Conservation (phyloP, 1,140 invertebrate genomes). For the Caligus rogercresseyi region DNA sequence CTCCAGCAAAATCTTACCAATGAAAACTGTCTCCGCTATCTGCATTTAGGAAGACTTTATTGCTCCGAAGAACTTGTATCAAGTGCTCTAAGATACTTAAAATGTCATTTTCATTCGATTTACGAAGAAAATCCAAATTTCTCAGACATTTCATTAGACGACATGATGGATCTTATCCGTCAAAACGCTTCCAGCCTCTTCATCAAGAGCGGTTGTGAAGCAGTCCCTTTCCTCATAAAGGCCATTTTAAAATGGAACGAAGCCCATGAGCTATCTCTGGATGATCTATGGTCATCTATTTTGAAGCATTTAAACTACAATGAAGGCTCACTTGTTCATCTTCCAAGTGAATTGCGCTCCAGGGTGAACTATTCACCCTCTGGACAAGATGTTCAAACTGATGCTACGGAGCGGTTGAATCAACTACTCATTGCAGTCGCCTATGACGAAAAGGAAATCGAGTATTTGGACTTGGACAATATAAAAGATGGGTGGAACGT, state of each 20-base stretch:
- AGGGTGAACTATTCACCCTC: background rate
- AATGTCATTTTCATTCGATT: background rate
- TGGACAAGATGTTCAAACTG: too few relatives aligned
- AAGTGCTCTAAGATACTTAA: background rate
- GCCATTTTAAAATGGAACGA: conserved; percentile 3
- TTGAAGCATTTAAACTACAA: background rate
- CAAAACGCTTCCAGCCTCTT: background rate
- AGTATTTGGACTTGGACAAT: conserved; percentile 8
- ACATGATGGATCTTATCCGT: background rate
- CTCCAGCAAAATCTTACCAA: conserved; percentile 1
- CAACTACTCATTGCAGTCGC: conserved; percentile 2
- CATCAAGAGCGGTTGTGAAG: background rate
- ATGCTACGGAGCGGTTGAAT: background rate
- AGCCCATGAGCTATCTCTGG: background rate
- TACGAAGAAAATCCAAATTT: background rate
- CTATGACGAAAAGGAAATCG: background rate
- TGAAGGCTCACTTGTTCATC: background rate
- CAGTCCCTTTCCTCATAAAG: background rate
- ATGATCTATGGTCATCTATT: background rate
- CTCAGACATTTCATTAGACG: background rate
- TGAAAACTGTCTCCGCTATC: background rate
- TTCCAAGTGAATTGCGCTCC: background rate
- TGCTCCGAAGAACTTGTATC: background rate
- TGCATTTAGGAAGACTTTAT: conserved; percentile 3
- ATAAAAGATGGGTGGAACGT: conserved; percentile 7